These are phyloP conservation scores for Drosophila falleni DNA, from an alignment of 2,888 invertebrate species.

Conservation along the genomic window DNA sequence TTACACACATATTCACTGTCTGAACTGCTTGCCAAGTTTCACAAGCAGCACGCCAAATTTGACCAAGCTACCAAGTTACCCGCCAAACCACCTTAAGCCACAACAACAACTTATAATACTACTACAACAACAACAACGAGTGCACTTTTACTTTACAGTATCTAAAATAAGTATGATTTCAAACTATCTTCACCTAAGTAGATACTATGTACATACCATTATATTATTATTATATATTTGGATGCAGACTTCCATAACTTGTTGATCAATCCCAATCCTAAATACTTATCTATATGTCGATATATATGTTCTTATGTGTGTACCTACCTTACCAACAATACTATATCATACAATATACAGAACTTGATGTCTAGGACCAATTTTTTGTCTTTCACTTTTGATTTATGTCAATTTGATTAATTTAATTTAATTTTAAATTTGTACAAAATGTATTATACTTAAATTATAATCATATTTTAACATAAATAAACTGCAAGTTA, in stretches of 20 bases:
- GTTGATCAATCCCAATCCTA: constrained; percentile 58
- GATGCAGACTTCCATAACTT: constrained; percentile 52
- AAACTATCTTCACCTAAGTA: constrained; percentile 1
- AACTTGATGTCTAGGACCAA: constrained; percentile 55
- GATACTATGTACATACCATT: constrained; percentile 35
- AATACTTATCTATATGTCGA: constrained; percentile 30
- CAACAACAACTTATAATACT: constrained; percentile 6
- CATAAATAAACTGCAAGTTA: constrained; percentile 74
- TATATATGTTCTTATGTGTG: constrained; percentile 22
- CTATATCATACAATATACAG: constrained; percentile 26
- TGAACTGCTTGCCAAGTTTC: constrained; percentile 22
- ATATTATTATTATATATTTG: constrained; percentile 38
- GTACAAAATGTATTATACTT: constrained; percentile 85
- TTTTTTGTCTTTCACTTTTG: constrained; percentile 56
- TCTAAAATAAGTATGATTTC: constrained; percentile 20
- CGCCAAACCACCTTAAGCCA: constrained; percentile 57
- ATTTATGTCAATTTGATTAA: constrained; percentile 56
- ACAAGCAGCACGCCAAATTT: constrained; percentile 51
- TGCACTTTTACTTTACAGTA: constrained; percentile 46
- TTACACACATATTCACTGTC: constrained; percentile 17
- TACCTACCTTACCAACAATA: constrained; percentile 21
- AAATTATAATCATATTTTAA: constrained; percentile 77
- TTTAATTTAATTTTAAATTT: constrained; percentile 81
- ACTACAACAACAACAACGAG: constrained; percentile 32
- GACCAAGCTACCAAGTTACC: constrained; percentile 76